Evolutionary conservation across 2,888 invertebrate genomes (phyloP).

Genomic region (Allacma fusca): DNA sequence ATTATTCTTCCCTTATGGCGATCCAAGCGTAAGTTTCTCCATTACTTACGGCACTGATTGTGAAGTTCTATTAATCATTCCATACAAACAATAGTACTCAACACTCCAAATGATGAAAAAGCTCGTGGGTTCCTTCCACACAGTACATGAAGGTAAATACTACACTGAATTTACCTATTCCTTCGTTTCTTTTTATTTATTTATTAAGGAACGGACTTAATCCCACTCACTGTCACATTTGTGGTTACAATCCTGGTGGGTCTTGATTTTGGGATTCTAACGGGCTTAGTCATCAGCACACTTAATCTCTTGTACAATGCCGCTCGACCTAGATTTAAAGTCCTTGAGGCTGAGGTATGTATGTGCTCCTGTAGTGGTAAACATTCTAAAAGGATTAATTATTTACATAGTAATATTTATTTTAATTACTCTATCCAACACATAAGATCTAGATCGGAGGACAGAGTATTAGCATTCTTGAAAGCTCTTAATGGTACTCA

Average conservation of each 20-base stretch:
- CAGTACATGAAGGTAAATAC: no score
- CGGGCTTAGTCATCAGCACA: conserved; percentile 81
- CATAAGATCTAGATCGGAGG: no score
- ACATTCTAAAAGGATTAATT: no score
- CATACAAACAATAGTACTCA: neutral
- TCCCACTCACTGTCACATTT: conserved; percentile 85
- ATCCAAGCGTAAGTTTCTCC: conserved; percentile 54
- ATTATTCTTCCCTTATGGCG: conserved; percentile 88
- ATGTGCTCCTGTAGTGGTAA: no score
- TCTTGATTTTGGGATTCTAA: conserved; percentile 69
- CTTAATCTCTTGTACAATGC: conserved; percentile 81
- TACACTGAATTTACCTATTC: no score
- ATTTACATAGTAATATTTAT: no score
- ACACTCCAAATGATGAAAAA: no score
- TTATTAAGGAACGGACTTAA: conserved; percentile 78
- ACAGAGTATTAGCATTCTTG: neutral
- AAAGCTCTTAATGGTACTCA: conserved; percentile 5
- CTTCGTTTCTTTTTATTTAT: neutral
- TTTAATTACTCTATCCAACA: no score
- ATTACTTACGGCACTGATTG: conserved; percentile 17
- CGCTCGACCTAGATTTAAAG: conserved; percentile 78
- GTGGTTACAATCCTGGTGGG: conserved; percentile 70
- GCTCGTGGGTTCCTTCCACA: no score
- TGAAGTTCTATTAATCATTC: conserved; percentile 8
- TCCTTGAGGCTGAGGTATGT: conserved; percentile 77